Percentiles rank a stretch among this genome's conserved stretches.
Conservation (phyloP, 2,888 invertebrate genomes). For the Athalia circularis region DNA sequence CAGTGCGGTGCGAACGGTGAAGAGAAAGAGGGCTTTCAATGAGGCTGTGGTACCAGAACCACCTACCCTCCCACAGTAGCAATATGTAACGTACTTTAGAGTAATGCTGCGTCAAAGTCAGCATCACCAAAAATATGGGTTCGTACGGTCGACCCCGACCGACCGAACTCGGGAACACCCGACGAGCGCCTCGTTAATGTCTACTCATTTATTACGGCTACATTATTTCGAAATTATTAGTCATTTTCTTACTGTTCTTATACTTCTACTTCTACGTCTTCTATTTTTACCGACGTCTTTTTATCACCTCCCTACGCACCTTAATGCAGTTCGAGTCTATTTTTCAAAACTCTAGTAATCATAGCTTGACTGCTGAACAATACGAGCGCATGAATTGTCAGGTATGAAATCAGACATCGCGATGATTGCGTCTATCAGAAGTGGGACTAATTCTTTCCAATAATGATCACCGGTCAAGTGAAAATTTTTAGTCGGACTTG, state of each 20-base stretch:
- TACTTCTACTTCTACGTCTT: neutral
- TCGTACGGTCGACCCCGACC: constrained; percentile 52
- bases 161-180: constrained; percentile 55
- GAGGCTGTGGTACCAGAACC: constrained; percentile 16
- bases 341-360: too few relatives aligned
- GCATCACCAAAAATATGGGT: constrained; percentile 73
- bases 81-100: constrained; percentile 72
- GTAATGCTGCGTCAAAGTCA: constrained; percentile 73
- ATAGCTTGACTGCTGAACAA: too few relatives aligned
- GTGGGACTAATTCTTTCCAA: too few relatives aligned
- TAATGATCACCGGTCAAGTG: too few relatives aligned
- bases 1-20: neutral
- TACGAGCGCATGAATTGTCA: too few relatives aligned
- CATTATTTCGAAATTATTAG: constrained; percentile 73
- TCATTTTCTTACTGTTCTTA: constrained; percentile 58
- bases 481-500: too few relatives aligned
- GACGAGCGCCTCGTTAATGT: constrained; percentile 70
- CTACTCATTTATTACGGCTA: constrained; percentile 71
- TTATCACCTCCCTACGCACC: neutral
- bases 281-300: neutral
- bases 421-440: too few relatives aligned
- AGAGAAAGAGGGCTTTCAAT: constrained; percentile 26
- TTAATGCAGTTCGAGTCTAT: neutral
- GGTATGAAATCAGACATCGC: too few relatives aligned
- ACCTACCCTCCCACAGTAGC: constrained; percentile 53